Evolutionary conservation across 92 coral and sea anemone genomes (phyloP).

Genomic region (Metridium senile): DNA sequence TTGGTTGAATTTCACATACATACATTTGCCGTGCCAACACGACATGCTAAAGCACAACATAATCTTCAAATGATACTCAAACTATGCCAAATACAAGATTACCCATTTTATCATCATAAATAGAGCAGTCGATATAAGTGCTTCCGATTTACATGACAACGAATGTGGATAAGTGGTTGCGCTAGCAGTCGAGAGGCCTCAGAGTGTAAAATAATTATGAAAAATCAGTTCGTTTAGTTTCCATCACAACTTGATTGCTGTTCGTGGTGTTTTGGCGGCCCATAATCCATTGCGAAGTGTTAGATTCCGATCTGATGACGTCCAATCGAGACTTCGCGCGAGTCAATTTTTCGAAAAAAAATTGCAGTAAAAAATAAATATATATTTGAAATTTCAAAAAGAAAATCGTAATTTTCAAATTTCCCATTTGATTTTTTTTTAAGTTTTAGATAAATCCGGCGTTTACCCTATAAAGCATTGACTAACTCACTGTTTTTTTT

Average conservation of each 20-base stretch:
- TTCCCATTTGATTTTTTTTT: background rate
- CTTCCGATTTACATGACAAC: slow-evolving; percentile 32
- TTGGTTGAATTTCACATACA: slow-evolving; percentile 8
- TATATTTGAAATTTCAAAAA: background rate
- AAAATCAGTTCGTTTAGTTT: slow-evolving; percentile 7
- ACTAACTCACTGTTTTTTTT: too few species aligned
- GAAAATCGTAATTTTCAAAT: background rate
- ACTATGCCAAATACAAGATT: slow-evolving; percentile 28
- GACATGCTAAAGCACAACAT: slow-evolving; percentile 21
- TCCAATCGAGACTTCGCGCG: slow-evolving; percentile 8
- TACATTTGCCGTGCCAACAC: slow-evolving; percentile 26
- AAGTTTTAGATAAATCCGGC: too few species aligned
- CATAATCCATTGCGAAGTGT: slow-evolving; percentile 54
- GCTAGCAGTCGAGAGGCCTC: background rate
- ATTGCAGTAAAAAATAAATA: background rate
- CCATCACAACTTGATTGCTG: slow-evolving; percentile 37
- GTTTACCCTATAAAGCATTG: too few species aligned
- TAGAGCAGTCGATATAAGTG: slow-evolving; percentile 14
- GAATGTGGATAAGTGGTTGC: slow-evolving; percentile 3
- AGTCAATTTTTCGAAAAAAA: background rate
- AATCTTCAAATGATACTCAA: slow-evolving; percentile 35
- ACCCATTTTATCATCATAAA: background rate
- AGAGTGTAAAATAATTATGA: background rate
- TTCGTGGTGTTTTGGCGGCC: slow-evolving; percentile 52
- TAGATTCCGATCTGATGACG: slow-evolving; percentile 82